Evolutionary conservation across 2,888 invertebrate species (phyloP).

Genomic region (Hesperia comma): DNA sequence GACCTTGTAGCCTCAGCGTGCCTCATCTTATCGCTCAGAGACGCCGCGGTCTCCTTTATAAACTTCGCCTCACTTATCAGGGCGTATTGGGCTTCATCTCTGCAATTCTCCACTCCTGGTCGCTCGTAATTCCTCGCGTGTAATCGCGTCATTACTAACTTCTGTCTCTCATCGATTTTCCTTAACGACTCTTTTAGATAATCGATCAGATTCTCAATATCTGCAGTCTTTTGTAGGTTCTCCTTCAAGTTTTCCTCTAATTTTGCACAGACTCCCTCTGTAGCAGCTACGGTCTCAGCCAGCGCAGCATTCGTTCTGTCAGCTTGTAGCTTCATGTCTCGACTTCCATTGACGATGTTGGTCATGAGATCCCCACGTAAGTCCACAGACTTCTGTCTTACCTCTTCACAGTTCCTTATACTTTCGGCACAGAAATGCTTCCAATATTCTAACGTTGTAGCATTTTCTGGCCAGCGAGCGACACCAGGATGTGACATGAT

Average conservation of each 20-base stretch:
- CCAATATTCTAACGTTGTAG: slow-evolving; percentile 88
- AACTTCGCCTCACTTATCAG: slow-evolving; percentile 89
- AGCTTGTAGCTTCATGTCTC: slow-evolving; percentile 92
- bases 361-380: slow-evolving; percentile 88
- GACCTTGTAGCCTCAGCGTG: slow-evolving; percentile 83
- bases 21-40: slow-evolving; percentile 84
- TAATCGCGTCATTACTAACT: slow-evolving; percentile 92
- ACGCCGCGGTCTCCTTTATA: slow-evolving; percentile 73
- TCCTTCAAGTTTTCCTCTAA: slow-evolving; percentile 88
- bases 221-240: slow-evolving; percentile 89
- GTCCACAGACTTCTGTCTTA: slow-evolving; percentile 87
- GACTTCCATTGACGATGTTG: slow-evolving; percentile 89
- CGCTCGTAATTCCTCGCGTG: slow-evolving; percentile 87
- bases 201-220: slow-evolving; percentile 90
- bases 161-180: slow-evolving; percentile 89
- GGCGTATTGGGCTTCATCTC: slow-evolving; percentile 91
- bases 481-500: slow-evolving; percentile 91
- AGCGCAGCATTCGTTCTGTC: slow-evolving; percentile 91
- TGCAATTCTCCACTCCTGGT: slow-evolving; percentile 92
- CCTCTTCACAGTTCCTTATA: slow-evolving; percentile 89
- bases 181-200: slow-evolving; percentile 87
- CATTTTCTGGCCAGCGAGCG: slow-evolving; percentile 91
- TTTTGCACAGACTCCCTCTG: slow-evolving; percentile 87
- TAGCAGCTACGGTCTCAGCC: slow-evolving; percentile 87
- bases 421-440: slow-evolving; percentile 91